Percentiles rank a stretch among this genome's conserved stretches.
phyloP scores from a whole-genome alignment of 2,797 vertebrate species.

The Cyprinella venusta region DNA sequence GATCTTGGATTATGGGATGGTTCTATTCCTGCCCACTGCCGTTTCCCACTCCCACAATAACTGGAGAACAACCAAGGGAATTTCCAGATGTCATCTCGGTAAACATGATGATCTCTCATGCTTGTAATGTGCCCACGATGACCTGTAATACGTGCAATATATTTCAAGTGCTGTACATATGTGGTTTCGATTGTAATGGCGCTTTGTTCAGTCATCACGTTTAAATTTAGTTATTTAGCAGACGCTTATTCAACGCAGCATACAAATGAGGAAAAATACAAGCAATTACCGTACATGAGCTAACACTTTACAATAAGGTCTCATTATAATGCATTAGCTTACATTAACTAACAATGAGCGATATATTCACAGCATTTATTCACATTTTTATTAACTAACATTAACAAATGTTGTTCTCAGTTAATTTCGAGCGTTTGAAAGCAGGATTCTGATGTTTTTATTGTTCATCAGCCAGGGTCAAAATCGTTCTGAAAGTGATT shows the following conservation, averaged over 20 bases:
- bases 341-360: no score
- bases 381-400: no score
- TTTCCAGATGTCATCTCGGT: constrained; percentile 20
- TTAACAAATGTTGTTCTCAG: no score
- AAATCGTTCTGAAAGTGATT: no score
- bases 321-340: no score
- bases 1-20: constrained; percentile 49
- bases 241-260: neutral
- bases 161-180: neutral
- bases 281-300: neutral
- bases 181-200: neutral
- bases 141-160: neutral
- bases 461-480: no score
- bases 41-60: constrained; percentile 47
- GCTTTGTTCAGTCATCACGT: neutral
- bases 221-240: constrained; percentile 5
- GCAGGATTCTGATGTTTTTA: no score
- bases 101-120: neutral
- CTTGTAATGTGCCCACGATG: neutral
- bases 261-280: neutral
- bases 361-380: no score
- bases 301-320: no score
- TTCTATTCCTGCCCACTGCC: constrained; percentile 34
- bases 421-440: no score
- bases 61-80: constrained; percentile 45